Conservation (phyloP, 2,113 vertebrate species). For the Haemorhous mexicanus region DNA sequence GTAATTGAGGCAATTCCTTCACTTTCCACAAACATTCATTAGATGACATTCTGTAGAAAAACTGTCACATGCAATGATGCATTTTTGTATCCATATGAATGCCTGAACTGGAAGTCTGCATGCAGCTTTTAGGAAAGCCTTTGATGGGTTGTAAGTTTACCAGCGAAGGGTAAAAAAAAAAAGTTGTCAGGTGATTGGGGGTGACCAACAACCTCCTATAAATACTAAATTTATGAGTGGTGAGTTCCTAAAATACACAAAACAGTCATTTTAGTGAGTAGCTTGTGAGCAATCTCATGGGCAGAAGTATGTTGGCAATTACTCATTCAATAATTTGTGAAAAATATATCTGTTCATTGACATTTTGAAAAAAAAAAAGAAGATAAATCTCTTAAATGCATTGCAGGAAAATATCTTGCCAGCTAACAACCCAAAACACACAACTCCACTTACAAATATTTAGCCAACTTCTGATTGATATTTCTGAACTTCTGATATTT, state of each 20-base stretch:
- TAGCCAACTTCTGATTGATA: neutral
- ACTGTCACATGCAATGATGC: neutral
- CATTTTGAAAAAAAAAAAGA: neutral
- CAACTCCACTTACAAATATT: neutral
- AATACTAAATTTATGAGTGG: neutral
- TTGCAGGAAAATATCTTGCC: neutral
- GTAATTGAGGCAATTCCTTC: slow-evolving; percentile 55
- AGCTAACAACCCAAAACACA: neutral
- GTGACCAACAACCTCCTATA: neutral
- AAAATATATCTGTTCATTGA: slow-evolving; percentile 16
- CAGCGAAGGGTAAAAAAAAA: neutral
- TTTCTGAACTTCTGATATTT: neutral
- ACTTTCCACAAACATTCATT: slow-evolving; percentile 56
- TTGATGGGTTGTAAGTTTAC: neutral
- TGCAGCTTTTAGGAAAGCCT: neutral
- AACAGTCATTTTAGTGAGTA: neutral
- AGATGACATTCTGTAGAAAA: slow-evolving; percentile 50
- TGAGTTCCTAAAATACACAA: neutral
- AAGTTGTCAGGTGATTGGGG: neutral
- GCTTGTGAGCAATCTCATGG: neutral
- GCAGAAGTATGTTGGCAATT: neutral
- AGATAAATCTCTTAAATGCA: neutral
- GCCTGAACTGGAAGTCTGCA: neutral
- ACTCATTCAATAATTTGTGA: slow-evolving; percentile 22
- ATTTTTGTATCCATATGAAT: slow-evolving; percentile 22